Evolutionary conservation across 2,888 invertebrate genomes (phyloP).

Genomic region (Agriopis leucophaearia): DNA sequence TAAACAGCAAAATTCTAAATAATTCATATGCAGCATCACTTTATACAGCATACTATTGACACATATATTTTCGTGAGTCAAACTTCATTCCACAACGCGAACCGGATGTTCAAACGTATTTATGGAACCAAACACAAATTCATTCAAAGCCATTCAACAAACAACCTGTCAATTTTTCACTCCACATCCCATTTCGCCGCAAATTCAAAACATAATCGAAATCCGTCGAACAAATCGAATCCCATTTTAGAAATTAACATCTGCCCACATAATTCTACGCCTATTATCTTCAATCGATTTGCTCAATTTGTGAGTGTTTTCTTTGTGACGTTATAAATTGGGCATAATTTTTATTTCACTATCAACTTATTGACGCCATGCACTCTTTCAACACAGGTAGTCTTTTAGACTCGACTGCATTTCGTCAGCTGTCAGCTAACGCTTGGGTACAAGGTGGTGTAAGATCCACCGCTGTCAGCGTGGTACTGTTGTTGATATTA

Average conservation of each 20-base stretch:
- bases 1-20: too few relatives aligned
- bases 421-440: too few relatives aligned
- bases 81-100: background rate
- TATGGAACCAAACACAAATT: background rate
- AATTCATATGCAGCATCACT: too few relatives aligned
- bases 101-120: background rate
- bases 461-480: too few relatives aligned
- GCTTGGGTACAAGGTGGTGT: too few relatives aligned
- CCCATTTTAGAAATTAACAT: conserved; percentile 30
- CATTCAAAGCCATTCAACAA: conserved; percentile 12
- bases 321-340: background rate
- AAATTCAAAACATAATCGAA: conserved; percentile 33
- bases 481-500: too few relatives aligned
- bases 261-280: conserved; percentile 32
- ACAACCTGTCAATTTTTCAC: conserved; percentile 25
- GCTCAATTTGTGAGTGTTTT: conserved; percentile 17
- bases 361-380: too few relatives aligned
- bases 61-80: background rate
- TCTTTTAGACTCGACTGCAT: too few relatives aligned
- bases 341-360: background rate
- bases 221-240: conserved; percentile 31
- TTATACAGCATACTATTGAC: background rate
- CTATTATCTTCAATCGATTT: conserved; percentile 38
- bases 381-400: too few relatives aligned
- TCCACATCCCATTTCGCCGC: conserved; percentile 1